Percentiles rank a stretch among this genome's conserved stretches.
Conservation (phyloP, 2,797 vertebrate species). For the Manis pentadactyla region DNA sequence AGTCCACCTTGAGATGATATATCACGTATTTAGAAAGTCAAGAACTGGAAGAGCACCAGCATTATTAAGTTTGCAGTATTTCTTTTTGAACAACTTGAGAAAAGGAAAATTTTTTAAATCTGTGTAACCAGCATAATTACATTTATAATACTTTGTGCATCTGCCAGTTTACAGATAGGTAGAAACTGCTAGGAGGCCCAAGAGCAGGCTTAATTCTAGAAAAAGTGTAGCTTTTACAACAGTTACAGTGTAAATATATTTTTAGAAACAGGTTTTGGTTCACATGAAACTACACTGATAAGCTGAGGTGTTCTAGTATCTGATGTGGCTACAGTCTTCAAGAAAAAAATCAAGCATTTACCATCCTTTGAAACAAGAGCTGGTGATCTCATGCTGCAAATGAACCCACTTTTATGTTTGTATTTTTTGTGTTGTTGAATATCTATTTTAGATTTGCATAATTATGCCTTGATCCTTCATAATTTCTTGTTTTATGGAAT, state of each 20-base stretch:
- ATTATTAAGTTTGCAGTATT: not conserved
- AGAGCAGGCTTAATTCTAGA: not conserved
- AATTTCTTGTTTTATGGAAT: slow-evolving; percentile 15
- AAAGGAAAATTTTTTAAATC: not conserved
- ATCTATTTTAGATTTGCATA: not conserved
- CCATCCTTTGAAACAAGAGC: not conserved
- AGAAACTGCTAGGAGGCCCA: not conserved
- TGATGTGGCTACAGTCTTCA: not conserved
- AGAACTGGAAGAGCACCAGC: not conserved
- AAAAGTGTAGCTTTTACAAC: not conserved
- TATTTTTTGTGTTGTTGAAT: not conserved
- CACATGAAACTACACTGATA: not conserved
- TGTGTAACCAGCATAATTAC: not conserved
- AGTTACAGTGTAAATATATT: not conserved
- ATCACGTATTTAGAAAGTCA: not conserved
- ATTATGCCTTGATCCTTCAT: not conserved
- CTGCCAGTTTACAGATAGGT: not conserved
- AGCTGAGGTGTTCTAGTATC: not conserved
- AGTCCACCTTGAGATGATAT: not conserved
- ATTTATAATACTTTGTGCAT: slow-evolving; percentile 11
- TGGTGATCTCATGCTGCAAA: not conserved
- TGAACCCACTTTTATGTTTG: not conserved
- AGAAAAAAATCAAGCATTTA: not conserved
- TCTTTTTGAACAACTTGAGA: not conserved
- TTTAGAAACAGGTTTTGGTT: slow-evolving; percentile 3